Base-by-base conservation (phyloP, 2,113 vertebrate species). In the Tenrec ecaudatus region DNA sequence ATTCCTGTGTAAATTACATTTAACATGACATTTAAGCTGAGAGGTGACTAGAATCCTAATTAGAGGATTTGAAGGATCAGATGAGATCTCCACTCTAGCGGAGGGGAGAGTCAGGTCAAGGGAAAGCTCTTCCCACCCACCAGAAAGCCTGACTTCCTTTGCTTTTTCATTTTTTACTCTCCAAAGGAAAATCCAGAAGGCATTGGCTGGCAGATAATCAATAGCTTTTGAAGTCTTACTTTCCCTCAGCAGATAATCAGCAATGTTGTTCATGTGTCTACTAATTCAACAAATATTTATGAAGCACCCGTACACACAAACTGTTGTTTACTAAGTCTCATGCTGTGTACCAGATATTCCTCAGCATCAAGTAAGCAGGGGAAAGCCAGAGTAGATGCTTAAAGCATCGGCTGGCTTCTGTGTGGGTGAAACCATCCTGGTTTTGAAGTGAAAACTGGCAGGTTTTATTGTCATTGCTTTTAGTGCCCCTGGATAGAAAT, bases 171-270 rank as follows among this genome's bases (percentile, higher is more conserved):
- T 85, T 78, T n/a, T 38, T 76, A 38, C 11, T 91, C 95, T 82
- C 92, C 69, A 76, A 80, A 80, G 89, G 68, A 53, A 89, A 94
- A 47, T 36, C 57, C 62, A n/a, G 73, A 91, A 38, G 36, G 87
- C 60, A 20, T 5, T 9, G 31, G 31, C 81, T 82, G 76, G 53
- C 92, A 94, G 82, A 47, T 62, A 93, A 86, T 94, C 69, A 0
- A 86, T 92, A 36, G 60, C 22, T 91, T 89, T 19, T 86, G 27
- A 92, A 92, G 68, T 94, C 84, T 94, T 90, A 73, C 88, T 93
- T 53, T 92, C 66, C 43, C 68, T 89, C 64, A n/a, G 69, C 40
- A 91, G 47, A 79, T 88, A 78, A 95, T 60, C 75, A 22, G 22
- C 79, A 68, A 82, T 33, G n/a, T 79, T 36, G 22, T 23, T 86